Conservation (phyloP, 2,888 invertebrate genomes). For the Callinectes sapidus region DNA sequence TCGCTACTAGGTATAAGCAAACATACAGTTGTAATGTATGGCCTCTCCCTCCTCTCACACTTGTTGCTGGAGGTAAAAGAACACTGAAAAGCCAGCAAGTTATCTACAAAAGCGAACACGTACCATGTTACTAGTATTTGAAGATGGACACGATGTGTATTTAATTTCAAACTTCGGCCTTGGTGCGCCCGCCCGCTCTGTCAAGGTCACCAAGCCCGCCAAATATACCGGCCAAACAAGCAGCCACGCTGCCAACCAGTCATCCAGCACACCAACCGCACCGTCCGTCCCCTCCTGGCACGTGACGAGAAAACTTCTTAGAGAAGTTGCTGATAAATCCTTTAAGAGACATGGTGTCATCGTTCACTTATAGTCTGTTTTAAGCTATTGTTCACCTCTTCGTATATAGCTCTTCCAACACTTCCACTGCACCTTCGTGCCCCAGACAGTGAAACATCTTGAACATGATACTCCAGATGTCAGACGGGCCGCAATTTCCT, state of each 20-base stretch:
- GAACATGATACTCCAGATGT: constrained; percentile 3
- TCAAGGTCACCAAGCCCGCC: constrained; percentile 65
- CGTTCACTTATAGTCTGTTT: not conserved
- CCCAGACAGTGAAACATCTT: constrained; percentile 36
- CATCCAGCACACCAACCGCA: constrained; percentile 43
- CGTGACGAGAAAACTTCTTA: not conserved
- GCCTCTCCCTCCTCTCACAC: not conserved
- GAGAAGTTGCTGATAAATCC: not conserved
- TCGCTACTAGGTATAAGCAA: constrained; percentile 32
- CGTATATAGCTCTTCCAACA: not conserved
- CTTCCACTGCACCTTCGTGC: not conserved
- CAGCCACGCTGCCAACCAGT: constrained; percentile 49
- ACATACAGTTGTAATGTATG: not conserved
- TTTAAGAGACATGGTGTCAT: not conserved
- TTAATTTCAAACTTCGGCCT: constrained; percentile 57
- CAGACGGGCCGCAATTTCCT: constrained; percentile 54
- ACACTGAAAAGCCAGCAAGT: not conserved
- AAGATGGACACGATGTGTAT: constrained; percentile 7
- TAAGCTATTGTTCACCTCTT: not conserved
- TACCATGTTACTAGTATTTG: not conserved
- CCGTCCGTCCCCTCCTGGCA: not conserved
- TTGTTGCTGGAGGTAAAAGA: not conserved
- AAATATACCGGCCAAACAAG: constrained; percentile 65
- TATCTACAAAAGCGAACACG: not conserved
- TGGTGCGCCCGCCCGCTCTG: constrained; percentile 55